Evolutionary conservation across 2,888 invertebrate genomes (phyloP).

Genomic region (Lasius fuliginosus): DNA sequence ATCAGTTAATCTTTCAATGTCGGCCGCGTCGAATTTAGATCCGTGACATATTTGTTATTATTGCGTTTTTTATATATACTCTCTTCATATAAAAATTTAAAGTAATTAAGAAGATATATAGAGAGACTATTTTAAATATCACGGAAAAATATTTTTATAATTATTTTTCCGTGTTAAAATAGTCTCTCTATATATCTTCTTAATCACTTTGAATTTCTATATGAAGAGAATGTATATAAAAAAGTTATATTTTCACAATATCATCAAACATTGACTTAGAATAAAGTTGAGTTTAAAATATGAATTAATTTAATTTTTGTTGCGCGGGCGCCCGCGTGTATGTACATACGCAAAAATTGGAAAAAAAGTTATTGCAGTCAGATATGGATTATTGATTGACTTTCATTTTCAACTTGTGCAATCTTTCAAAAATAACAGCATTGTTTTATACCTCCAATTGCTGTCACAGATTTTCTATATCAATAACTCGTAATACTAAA

Average conservation of each 20-base stretch:
- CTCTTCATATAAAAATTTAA: not conserved
- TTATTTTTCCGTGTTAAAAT: not conserved
- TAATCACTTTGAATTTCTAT: not conserved
- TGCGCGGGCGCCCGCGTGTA: not conserved
- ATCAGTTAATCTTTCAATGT: constrained; percentile 46
- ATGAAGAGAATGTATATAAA: not conserved
- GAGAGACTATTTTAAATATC: not conserved
- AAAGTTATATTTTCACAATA: not conserved
- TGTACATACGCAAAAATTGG: constrained; percentile 2
- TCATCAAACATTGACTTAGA: not conserved
- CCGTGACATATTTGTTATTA: not conserved
- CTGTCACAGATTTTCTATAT: not conserved
- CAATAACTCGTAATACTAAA: not conserved
- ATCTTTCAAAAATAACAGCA: not conserved
- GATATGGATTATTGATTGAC: constrained; percentile 1
- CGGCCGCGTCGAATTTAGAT: not conserved
- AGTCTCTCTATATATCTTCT: not conserved
- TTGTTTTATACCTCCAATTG: not conserved
- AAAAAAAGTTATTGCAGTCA: constrained; percentile 22
- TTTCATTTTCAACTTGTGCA: constrained; percentile 5
- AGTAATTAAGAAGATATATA: not conserved
- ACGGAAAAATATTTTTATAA: not conserved
- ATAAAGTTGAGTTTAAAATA: constrained; percentile 15
- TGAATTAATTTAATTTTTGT: constrained; percentile 1
- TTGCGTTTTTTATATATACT: not conserved